Base-by-base conservation (phyloP, 2,113 vertebrate species). In the Suricata suricatta region DNA sequence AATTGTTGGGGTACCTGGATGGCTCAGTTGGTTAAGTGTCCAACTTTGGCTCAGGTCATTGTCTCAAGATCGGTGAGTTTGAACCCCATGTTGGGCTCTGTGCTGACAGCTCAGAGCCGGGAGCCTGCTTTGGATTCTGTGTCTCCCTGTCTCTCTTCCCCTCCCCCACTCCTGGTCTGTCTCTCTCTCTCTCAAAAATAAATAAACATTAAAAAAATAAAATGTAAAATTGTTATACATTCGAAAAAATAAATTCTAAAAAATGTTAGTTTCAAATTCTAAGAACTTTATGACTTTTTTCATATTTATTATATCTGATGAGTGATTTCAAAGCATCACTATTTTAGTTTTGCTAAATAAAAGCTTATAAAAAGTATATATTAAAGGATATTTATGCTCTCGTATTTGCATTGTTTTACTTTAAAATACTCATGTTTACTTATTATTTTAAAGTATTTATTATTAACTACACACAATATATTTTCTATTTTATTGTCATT, bases 381-480 rank as follows among this genome's bases (percentile, higher is more conserved):
- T 2, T 93, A 94, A 90, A 77, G 13, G 6, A 23, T 89, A 9
- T 47, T 72, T 79, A 13, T 93, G 10, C 2, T 63, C 25, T 4
- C 35, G 3, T 38, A 68, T 86, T 15, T 57, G 85, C 64, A 88
- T 19, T 50, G 9, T 72, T 77, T 89, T 71, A 83, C 63, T 79
- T 96, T 79, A 88, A 90, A 93, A 64, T 47, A 52, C 44, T 23
- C 52, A 31, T 92, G 5, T 1, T 54, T 33, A 9, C 54, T 57
- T 89, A 66, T 17, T 4, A 3, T 72, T 98, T 97, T 57, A 97
- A 97, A 95, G 1, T 91, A 23, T 2, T 1, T 95, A 86, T 90
- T 69, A 84, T 38, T 9, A 13, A 79, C 15, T 92, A 96, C 66
- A 92, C 93, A 89, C 4, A 89, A 3, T 91, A 54, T 87, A 84